Evolutionary conservation across 2,113 vertebrate genomes (phyloP).

Genomic region (Bolborhynchus lineola): DNA sequence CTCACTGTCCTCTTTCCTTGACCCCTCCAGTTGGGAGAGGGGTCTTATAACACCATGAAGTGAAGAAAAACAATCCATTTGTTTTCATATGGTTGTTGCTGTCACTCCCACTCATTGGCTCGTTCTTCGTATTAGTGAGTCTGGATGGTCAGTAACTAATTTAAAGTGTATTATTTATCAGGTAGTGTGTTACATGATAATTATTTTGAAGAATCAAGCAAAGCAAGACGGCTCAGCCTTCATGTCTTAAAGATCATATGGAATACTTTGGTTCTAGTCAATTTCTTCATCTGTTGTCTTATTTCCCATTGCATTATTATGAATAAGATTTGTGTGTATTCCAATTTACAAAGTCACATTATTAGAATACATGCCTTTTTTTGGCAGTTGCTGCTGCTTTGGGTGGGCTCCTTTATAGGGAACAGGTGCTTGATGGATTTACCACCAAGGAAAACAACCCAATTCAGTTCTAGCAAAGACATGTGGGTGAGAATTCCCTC

Average conservation of each 20-base stretch:
- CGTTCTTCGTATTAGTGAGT: background rate
- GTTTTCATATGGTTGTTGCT: conserved; percentile 39
- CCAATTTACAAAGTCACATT: background rate
- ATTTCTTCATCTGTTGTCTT: background rate
- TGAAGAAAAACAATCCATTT: background rate
- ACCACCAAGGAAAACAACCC: background rate
- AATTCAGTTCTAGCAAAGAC: background rate
- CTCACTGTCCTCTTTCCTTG: background rate
- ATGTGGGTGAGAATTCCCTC: background rate
- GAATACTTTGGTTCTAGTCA: background rate
- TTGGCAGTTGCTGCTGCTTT: background rate
- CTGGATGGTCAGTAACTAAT: background rate
- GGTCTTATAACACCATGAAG: background rate
- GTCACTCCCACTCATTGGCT: background rate
- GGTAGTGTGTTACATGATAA: background rate
- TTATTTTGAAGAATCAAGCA: background rate
- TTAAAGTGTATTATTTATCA: conserved; percentile 47
- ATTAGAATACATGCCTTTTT: background rate
- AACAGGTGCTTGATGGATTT: background rate
- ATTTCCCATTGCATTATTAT: background rate
- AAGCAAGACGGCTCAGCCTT: background rate
- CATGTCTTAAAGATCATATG: background rate
- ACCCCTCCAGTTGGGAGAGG: background rate
- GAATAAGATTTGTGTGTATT: background rate
- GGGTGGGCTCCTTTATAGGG: background rate